These are phyloP conservation scores for Ophioninae sp. DNA, from an alignment of 2,888 invertebrate species.

Conservation along the genomic window DNA sequence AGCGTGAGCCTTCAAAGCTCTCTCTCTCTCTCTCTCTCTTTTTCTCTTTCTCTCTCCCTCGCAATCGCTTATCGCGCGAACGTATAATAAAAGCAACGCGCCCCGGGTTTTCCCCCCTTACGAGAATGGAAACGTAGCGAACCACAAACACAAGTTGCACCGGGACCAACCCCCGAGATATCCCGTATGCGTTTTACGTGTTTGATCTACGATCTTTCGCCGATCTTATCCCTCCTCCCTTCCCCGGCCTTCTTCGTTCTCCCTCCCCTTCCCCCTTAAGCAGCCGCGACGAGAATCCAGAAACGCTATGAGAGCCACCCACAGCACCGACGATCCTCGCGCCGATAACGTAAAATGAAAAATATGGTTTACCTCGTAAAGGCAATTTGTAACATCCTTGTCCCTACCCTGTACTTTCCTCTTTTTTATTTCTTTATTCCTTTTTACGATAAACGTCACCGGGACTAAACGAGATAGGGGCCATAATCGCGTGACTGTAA, in stretches of 20 bases:
- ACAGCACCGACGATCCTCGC: conserved; percentile 59
- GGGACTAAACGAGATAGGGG: conserved; percentile 23
- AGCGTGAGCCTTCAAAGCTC: conserved; percentile 65
- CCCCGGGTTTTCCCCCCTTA: conserved; percentile 55
- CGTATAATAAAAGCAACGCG: conserved; percentile 79
- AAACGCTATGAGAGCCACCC: conserved; percentile 54
- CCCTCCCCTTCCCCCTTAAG: conserved; percentile 28
- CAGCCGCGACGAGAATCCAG: conserved; percentile 42
- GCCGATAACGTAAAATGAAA: conserved; percentile 64
- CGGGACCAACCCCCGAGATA: conserved; percentile 64
- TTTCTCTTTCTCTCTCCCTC: conserved; percentile 58
- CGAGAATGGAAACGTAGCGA: conserved; percentile 44
- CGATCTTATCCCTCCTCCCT: conserved; percentile 70
- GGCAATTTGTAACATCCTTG: conserved; percentile 66
- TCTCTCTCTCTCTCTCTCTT: conserved; percentile 39
- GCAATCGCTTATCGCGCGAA: conserved; percentile 71
- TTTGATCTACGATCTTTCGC: conserved; percentile 80
- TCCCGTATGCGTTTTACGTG: conserved; percentile 72
- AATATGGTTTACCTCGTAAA: conserved; percentile 64
- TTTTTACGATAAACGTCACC: conserved; percentile 28
- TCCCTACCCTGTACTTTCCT: conserved; percentile 6
- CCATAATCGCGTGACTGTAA: conserved; percentile 53
- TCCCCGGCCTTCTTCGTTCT: conserved; percentile 11
- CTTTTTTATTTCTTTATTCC: neutral
- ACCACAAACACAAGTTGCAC: conserved; percentile 43